These are phyloP conservation scores for Metaphire vulgaris DNA, from an alignment of 1,140 invertebrate genomes.

Conservation along the genomic window DNA sequence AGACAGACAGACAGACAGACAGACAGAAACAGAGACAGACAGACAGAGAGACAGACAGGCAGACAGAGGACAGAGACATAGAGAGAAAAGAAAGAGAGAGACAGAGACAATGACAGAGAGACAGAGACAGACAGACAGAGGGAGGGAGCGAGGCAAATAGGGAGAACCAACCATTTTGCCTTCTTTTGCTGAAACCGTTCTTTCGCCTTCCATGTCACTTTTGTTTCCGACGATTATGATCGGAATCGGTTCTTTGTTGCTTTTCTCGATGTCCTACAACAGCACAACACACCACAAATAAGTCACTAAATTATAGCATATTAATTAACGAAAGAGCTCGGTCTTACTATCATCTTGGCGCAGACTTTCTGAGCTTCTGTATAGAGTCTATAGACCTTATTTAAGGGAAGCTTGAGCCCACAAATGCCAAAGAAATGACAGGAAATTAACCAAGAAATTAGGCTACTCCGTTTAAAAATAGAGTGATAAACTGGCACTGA, in stretches of 20 bases:
- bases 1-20: constrained; percentile 18
- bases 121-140: constrained; percentile 27
- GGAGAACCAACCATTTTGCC: constrained; percentile 35
- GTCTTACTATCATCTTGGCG: too few relatives aligned
- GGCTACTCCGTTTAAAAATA: too few relatives aligned
- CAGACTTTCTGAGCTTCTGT: too few relatives aligned
- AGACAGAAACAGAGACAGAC: constrained; percentile 15
- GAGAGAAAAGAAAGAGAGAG: constrained; percentile 24
- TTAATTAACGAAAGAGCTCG: too few relatives aligned
- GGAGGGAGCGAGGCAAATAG: constrained; percentile 21
- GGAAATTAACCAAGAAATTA: too few relatives aligned
- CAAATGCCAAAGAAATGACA: too few relatives aligned
- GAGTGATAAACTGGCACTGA: too few relatives aligned
- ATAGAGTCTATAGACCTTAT: too few relatives aligned
- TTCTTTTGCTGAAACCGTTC: constrained; percentile 33
- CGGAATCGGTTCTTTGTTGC: constrained; percentile 42
- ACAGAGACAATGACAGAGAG: constrained; percentile 30
- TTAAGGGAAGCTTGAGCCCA: too few relatives aligned
- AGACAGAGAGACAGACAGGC: constrained; percentile 15
- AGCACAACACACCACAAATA: too few relatives aligned
- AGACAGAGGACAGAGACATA: constrained; percentile 3
- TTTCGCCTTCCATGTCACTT: constrained; percentile 36
- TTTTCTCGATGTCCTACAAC: constrained; percentile 26
- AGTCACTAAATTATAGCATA: too few relatives aligned
- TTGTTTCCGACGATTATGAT: constrained; percentile 46